Percentiles rank a stretch among this genome's conserved stretches.
Conservation (phyloP, 1,140 invertebrate species). For the Drosophila mojavensis region DNA sequence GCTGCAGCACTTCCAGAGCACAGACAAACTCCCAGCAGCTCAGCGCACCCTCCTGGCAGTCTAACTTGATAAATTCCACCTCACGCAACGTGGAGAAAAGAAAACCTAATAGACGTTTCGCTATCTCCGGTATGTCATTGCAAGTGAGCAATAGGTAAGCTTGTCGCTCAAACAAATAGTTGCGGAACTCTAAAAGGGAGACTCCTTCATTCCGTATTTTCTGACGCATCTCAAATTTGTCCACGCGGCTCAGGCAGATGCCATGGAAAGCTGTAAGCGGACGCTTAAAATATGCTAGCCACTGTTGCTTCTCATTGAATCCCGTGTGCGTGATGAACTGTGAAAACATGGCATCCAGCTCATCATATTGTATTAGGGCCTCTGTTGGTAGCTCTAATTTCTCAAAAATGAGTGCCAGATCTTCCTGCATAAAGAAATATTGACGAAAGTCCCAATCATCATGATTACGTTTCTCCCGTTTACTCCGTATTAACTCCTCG, state of each 20-base stretch:
- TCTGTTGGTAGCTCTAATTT: slow-evolving; percentile 97
- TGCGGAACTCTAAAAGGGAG: slow-evolving; percentile 94
- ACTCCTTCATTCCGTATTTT: slow-evolving; percentile 88
- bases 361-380: slow-evolving; percentile 98
- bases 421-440: slow-evolving; percentile 97
- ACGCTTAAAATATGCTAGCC: slow-evolving; percentile 91
- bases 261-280: slow-evolving; percentile 93
- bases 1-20: slow-evolving; percentile 93
- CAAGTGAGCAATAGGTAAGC: slow-evolving; percentile 85
- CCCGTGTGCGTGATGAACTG: slow-evolving; percentile 97
- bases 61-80: slow-evolving; percentile 77
- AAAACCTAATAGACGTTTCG: slow-evolving; percentile 73
- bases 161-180: slow-evolving; percentile 97
- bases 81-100: slow-evolving; percentile 80
- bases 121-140: slow-evolving; percentile 78
- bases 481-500: slow-evolving; percentile 95
- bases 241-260: slow-evolving; percentile 88
- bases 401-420: slow-evolving; percentile 97
- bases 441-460: slow-evolving; percentile 96
- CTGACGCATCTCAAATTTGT: slow-evolving; percentile 88
- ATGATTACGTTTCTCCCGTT: slow-evolving; percentile 95
- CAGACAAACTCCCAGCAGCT: slow-evolving; percentile 97
- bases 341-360: slow-evolving; percentile 97
- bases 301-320: slow-evolving; percentile 91
- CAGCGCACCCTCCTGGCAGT: slow-evolving; percentile 91